phyloP scores from a whole-genome alignment of 2,888 invertebrate genomes.

The Lasioglossum figueresi region DNA sequence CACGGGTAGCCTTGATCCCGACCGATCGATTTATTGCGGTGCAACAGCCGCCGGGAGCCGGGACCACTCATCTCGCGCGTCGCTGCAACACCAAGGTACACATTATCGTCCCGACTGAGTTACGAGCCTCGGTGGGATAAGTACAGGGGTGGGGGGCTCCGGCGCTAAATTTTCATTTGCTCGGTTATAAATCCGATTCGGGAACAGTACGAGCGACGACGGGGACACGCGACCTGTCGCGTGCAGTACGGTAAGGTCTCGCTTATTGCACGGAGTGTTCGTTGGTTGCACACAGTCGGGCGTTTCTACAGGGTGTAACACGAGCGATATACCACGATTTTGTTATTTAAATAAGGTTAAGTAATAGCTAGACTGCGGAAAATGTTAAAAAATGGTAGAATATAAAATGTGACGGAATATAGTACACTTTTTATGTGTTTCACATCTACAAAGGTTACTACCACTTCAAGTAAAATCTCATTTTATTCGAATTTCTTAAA shows the following conservation, averaged over 20 bases:
- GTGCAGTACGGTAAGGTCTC: background rate
- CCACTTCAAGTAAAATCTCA: too few relatives aligned
- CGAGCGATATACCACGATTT: too few relatives aligned
- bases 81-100: slow-evolving; percentile 23
- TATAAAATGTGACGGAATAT: too few relatives aligned
- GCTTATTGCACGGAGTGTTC: background rate
- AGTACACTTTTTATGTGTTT: too few relatives aligned
- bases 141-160: background rate
- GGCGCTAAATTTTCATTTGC: slow-evolving; percentile 53
- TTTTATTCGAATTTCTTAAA: too few relatives aligned
- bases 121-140: background rate
- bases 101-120: slow-evolving; percentile 31
- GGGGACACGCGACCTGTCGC: background rate
- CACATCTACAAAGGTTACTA: too few relatives aligned
- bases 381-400: too few relatives aligned
- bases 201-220: background rate
- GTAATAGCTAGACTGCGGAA: too few relatives aligned
- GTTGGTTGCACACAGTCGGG: background rate
- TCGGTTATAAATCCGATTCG: slow-evolving; percentile 41
- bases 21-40: slow-evolving; percentile 31
- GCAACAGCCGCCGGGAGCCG: slow-evolving; percentile 17
- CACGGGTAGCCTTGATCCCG: slow-evolving; percentile 8
- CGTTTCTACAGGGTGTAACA: too few relatives aligned
- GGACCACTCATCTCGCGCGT: slow-evolving; percentile 11
- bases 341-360: too few relatives aligned